Conservation (phyloP, 2,888 invertebrate genomes). For the Oeneis ivallda region DNA sequence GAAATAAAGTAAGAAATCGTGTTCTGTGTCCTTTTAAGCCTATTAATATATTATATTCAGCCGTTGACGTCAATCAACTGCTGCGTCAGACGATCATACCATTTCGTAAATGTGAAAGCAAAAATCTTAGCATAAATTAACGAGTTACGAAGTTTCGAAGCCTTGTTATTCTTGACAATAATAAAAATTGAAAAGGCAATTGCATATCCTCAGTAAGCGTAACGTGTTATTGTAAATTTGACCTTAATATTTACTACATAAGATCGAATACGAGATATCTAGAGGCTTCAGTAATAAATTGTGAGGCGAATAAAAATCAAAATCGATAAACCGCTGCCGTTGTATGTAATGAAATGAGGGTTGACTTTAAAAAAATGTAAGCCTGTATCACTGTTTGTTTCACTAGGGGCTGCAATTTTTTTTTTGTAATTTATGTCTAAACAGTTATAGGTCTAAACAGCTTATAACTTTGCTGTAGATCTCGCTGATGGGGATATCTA, state of each 20-base stretch:
- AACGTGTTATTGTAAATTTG: conserved; percentile 11
- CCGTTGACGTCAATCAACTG: too few relatives aligned
- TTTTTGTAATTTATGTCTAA: too few relatives aligned
- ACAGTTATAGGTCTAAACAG: too few relatives aligned
- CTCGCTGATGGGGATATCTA: too few relatives aligned
- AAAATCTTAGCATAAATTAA: conserved; percentile 10
- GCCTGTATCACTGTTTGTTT: background rate
- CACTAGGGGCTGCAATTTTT: conserved; percentile 1
- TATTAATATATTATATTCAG: too few relatives aligned
- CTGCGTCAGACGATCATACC: background rate
- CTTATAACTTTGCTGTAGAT: too few relatives aligned
- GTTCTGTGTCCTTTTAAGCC: too few relatives aligned
- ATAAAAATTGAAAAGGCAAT: conserved; percentile 17
- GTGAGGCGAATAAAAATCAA: conserved; percentile 22
- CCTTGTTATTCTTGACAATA: conserved; percentile 9
- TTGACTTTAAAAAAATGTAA: conserved; percentile 30
- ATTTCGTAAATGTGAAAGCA: background rate
- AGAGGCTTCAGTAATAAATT: conserved; percentile 21
- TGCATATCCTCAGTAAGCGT: background rate
- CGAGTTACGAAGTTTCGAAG: background rate
- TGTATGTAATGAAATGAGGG: conserved; percentile 29
- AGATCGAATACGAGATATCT: background rate
- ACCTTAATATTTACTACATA: conserved; percentile 5
- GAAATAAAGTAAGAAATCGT: too few relatives aligned
- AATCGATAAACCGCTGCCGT: conserved; percentile 32